Conservation (phyloP, 2,113 vertebrate genomes). For the Melanotaenia duboulayi region DNA sequence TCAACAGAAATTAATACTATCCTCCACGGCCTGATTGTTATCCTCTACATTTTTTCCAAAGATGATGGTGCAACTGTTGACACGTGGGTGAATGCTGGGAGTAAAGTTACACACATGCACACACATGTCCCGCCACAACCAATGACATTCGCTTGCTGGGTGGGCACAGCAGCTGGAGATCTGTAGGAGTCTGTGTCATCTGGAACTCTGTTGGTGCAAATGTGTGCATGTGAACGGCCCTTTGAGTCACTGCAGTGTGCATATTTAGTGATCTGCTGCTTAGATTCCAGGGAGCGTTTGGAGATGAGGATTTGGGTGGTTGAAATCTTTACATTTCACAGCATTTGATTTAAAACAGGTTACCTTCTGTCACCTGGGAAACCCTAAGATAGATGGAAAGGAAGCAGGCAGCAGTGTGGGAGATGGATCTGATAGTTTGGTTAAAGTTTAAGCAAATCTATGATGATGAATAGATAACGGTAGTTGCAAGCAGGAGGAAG, state of each 20-base stretch:
- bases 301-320: background rate
- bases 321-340: conserved; percentile 26
- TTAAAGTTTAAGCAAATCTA: conserved; percentile 11
- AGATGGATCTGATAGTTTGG: conserved; percentile 22
- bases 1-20: conserved; percentile 32
- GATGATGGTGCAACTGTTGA: conserved; percentile 67
- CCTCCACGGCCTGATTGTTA: conserved; percentile 35
- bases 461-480: conserved; percentile 25
- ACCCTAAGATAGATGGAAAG: conserved; percentile 19
- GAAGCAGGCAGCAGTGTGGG: background rate
- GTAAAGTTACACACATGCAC: conserved; percentile 59
- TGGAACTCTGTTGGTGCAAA: conserved; percentile 34
- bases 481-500: conserved; percentile 16
- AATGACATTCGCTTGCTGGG: conserved; percentile 60
- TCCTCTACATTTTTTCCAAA: conserved; percentile 35
- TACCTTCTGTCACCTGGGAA: conserved; percentile 28
- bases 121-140: conserved; percentile 24
- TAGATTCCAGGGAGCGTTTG: background rate
- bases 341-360: conserved; percentile 41
- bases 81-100: conserved; percentile 61
- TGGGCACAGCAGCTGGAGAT: conserved; percentile 66
- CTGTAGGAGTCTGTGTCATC: conserved; percentile 62
- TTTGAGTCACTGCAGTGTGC: conserved; percentile 8
- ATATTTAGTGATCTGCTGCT: conserved; percentile 3
- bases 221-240: background rate